phyloP scores from a whole-genome alignment of 2,797 vertebrate genomes.

The Myoxocephalus aenaeus region DNA sequence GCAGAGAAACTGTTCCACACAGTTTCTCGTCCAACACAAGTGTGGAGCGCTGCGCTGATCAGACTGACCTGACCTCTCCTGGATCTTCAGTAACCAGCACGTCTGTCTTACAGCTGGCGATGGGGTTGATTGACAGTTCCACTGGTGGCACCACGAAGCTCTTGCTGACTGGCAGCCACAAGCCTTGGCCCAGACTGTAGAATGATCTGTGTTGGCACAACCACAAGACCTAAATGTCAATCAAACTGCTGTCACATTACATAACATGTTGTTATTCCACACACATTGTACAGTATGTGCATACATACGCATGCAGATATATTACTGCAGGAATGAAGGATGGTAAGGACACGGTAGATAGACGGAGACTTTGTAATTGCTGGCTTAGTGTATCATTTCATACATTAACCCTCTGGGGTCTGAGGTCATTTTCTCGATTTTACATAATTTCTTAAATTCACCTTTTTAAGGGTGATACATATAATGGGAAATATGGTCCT shows the following conservation, averaged over 20 bases:
- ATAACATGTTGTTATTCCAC: neutral
- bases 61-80: conserved; percentile 95
- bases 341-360: neutral
- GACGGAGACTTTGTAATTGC: neutral
- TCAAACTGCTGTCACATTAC: conserved; percentile 12
- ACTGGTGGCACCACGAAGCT: conserved; percentile 98
- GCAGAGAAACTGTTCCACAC: neutral
- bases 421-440: too few relatives aligned
- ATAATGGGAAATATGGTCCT: neutral
- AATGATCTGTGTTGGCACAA: conserved; percentile 87
- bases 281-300: neutral
- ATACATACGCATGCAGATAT: neutral
- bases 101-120: conserved; percentile 98
- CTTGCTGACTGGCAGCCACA: conserved; percentile 99
- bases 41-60: conserved; percentile 3
- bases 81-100: conserved; percentile 97
- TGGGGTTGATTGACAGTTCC: conserved; percentile 97
- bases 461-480: neutral
- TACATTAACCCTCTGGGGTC: neutral
- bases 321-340: neutral
- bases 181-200: conserved; percentile 96
- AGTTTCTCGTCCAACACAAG: conserved; percentile 1
- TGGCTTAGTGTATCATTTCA: neutral
- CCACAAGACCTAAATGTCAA: conserved; percentile 42
- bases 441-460: too few relatives aligned